Evolutionary conservation across 1,140 invertebrate species (phyloP).

Genomic region (Nebria ingens): DNA sequence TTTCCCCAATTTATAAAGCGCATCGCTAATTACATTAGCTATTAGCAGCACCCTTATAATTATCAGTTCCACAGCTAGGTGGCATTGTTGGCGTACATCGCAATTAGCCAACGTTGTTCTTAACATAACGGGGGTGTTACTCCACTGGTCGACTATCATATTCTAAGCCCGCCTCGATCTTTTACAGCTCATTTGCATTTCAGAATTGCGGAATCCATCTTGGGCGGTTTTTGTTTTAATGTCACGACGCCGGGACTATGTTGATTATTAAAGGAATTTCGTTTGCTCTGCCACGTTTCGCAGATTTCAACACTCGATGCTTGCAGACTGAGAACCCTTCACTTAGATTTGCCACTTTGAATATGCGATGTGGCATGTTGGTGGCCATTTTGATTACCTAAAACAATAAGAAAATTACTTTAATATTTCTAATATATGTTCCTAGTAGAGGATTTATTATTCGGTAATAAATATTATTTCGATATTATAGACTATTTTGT

Average conservation of each 20-base stretch:
- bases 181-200: slow-evolving; percentile 32
- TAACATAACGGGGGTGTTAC: too few relatives aligned
- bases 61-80: slow-evolving; percentile 26
- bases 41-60: slow-evolving; percentile 29
- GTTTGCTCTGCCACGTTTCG: neutral
- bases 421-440: too few relatives aligned
- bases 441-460: too few relatives aligned
- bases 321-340: too few relatives aligned
- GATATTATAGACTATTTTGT: neutral
- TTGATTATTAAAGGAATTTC: neutral
- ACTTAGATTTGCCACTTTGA: too few relatives aligned
- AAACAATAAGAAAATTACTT: too few relatives aligned
- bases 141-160: slow-evolving; percentile 20
- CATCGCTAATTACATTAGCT: slow-evolving; percentile 29
- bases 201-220: slow-evolving; percentile 28
- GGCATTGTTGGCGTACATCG: slow-evolving; percentile 18
- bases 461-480: too few relatives aligned
- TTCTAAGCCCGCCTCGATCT: slow-evolving; percentile 25
- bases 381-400: too few relatives aligned
- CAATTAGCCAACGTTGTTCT: too few relatives aligned
- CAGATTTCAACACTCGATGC: too few relatives aligned
- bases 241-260: neutral
- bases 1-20: slow-evolving; percentile 26
- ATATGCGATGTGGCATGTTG: too few relatives aligned
- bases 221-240: slow-evolving; percentile 21